These are phyloP conservation scores for Enteromius fasciolatus DNA, from an alignment of 2,797 vertebrate genomes.

Conservation along the genomic window DNA sequence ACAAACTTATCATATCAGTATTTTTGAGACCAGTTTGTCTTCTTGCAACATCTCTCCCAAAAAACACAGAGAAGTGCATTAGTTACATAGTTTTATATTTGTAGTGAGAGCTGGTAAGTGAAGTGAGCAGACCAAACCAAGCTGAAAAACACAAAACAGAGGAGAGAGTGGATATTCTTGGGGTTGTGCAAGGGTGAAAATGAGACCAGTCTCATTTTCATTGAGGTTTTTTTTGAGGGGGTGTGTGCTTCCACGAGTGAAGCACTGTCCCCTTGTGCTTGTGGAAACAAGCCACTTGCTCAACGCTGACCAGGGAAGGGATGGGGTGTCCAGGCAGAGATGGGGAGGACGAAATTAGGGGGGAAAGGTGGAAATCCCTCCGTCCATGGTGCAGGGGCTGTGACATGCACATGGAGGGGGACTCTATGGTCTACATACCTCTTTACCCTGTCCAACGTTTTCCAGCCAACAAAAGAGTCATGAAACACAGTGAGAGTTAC, in stretches of 20 bases:
- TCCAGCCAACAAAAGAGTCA: slow-evolving; percentile 88
- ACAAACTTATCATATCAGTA: slow-evolving; percentile 15
- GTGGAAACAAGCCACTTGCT: slow-evolving; percentile 75
- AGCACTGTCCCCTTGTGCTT: slow-evolving; percentile 62
- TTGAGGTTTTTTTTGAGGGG: slow-evolving; percentile 72
- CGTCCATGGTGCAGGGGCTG: slow-evolving; percentile 59
- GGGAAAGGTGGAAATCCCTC: slow-evolving; percentile 48
- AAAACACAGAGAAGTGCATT: not conserved
- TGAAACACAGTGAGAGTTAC: slow-evolving; percentile 89
- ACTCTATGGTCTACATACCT: slow-evolving; percentile 86
- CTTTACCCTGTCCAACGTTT: slow-evolving; percentile 96
- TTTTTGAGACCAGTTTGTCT: slow-evolving; percentile 9
- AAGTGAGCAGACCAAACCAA: slow-evolving; percentile 71
- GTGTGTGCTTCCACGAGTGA: slow-evolving; percentile 69
- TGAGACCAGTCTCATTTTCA: slow-evolving; percentile 77
- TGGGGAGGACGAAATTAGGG: slow-evolving; percentile 41
- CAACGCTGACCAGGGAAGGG: slow-evolving; percentile 74
- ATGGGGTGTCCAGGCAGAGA: slow-evolving; percentile 72
- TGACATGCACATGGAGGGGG: slow-evolving; percentile 80
- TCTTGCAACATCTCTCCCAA: not conserved
- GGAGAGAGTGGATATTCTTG: slow-evolving; percentile 57
- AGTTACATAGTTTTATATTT: not conserved
- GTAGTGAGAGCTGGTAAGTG: slow-evolving; percentile 34
- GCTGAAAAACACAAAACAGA: slow-evolving; percentile 70
- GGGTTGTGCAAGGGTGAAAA: slow-evolving; percentile 66